Evolutionary conservation across 2,888 invertebrate genomes (phyloP), one percentile per base, ranked within the genome.

Genomic region (Parnassius apollo): DNA sequence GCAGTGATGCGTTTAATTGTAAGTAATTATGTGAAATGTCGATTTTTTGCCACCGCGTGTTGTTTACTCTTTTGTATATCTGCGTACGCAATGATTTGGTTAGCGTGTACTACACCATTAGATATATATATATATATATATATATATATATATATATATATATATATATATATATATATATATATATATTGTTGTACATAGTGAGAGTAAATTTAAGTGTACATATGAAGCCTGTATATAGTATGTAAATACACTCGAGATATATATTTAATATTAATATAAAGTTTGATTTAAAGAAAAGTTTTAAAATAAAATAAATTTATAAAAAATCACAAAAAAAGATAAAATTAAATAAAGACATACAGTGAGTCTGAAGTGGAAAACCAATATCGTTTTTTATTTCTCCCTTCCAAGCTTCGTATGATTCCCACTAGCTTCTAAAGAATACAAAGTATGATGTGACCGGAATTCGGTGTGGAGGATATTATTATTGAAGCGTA

Each of bases 331-430:
- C 75, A 83, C 81, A 86, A 88, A 88, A 89, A 77, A 76, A 85
- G 84, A 85, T 85, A 86, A 76, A 79, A 77, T 74, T 74, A 86
- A 62, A 88, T 87, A 89, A 88, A 89, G 75, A 88, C 88, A 89
- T 91, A 88, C 91, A 85, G 84, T 83, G 83, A 88, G 91, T 91
- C 89, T 89, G 90, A 88, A 87, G 85, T 80, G 83, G 86, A 88
- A 87, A 87, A 87, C 77, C 76, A 81, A 78, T 70, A n/a, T 75
- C 75, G 83, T 71, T 71, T 91, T 89, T 90, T 80, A 85, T 87
- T 89, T 73, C 2, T 9, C 1, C n/a, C 12, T 49, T 49, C 7
- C 49, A 3, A n/a, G 1, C 4, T 7, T 35, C 7, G 35, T 7
- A 7, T 35, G 35, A 7, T 35, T 35, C 35, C 35, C 35, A 35